A percentile compares a stretch with the other conserved stretches of the same genome.
Conservation (phyloP, 2,797 vertebrate genomes). For the Melanotaenia maccullochi region DNA sequence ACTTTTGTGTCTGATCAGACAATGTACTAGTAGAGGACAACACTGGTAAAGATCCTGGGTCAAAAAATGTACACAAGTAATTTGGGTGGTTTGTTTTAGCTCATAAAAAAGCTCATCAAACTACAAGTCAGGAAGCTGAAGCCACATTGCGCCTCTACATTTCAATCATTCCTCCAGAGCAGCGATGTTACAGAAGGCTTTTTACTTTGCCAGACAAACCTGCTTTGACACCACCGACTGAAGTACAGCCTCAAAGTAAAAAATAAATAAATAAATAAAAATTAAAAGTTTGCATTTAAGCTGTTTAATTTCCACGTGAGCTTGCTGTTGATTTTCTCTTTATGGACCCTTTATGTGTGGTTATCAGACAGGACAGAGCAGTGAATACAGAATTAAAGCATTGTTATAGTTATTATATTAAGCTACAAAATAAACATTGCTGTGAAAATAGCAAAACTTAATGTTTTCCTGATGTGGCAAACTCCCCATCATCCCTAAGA, state of each 20-base stretch:
- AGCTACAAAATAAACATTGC: constrained; percentile 1
- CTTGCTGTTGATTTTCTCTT: constrained; percentile 3
- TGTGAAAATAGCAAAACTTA: background rate
- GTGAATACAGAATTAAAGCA: constrained; percentile 1
- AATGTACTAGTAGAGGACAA: constrained; percentile 35
- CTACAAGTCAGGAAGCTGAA: background rate
- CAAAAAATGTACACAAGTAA: constrained; percentile 9
- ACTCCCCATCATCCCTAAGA: background rate
- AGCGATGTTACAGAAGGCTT: constrained; percentile 19
- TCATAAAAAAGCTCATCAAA: constrained; percentile 12
- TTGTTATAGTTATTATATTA: background rate
- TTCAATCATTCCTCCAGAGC: background rate
- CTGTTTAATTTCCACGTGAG: background rate
- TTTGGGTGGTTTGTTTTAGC: constrained; percentile 37
- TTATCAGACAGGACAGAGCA: constrained; percentile 7
- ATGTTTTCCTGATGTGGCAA: constrained; percentile 7
- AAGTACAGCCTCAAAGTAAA: background rate
- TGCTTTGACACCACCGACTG: constrained; percentile 24
- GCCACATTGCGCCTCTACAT: constrained; percentile 3
- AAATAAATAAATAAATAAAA: constrained; percentile 22
- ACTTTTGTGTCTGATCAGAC: constrained; percentile 5
- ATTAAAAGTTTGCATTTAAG: constrained; percentile 1
- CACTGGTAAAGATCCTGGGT: constrained; percentile 40
- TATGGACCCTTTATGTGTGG: background rate
- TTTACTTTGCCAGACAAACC: constrained; percentile 21